These are phyloP conservation scores for Dasysyrphus tricinctus DNA, from an alignment of 2,888 invertebrate species.

Conservation along the genomic window DNA sequence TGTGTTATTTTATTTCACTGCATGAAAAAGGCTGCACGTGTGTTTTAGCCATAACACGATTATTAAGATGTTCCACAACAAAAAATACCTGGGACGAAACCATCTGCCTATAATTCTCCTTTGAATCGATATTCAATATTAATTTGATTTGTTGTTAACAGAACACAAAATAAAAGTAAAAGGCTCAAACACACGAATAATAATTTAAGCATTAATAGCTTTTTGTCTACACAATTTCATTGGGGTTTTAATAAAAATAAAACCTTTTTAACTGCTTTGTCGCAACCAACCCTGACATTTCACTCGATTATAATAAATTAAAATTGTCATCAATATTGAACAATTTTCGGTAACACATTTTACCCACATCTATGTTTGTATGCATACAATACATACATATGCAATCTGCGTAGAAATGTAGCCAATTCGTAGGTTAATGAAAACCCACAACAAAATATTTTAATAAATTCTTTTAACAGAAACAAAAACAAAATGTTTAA, in stretches of 20 bases:
- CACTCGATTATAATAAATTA: constrained; percentile 5
- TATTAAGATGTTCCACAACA: no score
- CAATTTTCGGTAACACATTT: neutral
- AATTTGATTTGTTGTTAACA: no score
- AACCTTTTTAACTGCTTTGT: neutral
- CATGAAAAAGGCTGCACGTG: no score
- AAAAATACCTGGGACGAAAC: no score
- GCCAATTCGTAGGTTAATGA: constrained; percentile 13
- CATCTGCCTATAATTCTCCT: no score
- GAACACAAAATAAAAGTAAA: neutral
- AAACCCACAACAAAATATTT: constrained; percentile 20
- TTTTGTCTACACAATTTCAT: neutral
- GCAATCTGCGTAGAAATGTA: neutral
- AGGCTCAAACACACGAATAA: neutral
- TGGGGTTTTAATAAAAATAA: neutral
- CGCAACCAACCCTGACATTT: constrained; percentile 7
- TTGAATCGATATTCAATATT: no score
- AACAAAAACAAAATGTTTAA: constrained; percentile 4
- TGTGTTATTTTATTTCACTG: no score
- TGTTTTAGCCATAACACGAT: no score
- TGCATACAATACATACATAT: neutral
- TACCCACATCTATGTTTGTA: neutral
- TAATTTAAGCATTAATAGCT: neutral
- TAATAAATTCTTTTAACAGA: constrained; percentile 10
- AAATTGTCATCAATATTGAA: constrained; percentile 18